Evolutionary conservation across 1,140 invertebrate species (phyloP).

Genomic region (Laodelphax striatellus): DNA sequence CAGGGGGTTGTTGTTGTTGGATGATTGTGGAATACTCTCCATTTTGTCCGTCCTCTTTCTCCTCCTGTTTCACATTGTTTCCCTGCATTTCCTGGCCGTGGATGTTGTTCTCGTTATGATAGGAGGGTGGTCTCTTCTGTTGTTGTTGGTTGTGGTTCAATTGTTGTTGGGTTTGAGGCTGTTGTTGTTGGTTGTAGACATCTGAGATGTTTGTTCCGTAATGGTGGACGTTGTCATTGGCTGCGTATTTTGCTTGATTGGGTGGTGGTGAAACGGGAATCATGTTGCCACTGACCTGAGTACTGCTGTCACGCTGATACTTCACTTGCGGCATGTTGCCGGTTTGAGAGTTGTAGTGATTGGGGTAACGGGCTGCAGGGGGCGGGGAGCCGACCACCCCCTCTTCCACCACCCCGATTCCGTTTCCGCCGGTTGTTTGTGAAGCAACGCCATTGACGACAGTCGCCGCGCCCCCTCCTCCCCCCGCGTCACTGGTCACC

Average conservation of each 20-base stretch:
- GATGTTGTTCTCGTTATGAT: slow-evolving; percentile 11
- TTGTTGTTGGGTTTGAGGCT: neutral
- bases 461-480: slow-evolving; percentile 25
- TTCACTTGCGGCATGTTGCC: slow-evolving; percentile 14
- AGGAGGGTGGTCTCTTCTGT: slow-evolving; percentile 3
- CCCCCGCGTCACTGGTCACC: slow-evolving; percentile 28
- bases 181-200: slow-evolving; percentile 10
- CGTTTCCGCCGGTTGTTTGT: slow-evolving; percentile 8
- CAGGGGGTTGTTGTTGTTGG: slow-evolving; percentile 13
- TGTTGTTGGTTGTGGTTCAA: slow-evolving; percentile 7
- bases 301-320: slow-evolving; percentile 22
- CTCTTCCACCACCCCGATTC: slow-evolving; percentile 31
- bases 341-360: slow-evolving; percentile 15
- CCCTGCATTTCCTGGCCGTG: slow-evolving; percentile 7
- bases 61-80: slow-evolving; percentile 16
- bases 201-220: slow-evolving; percentile 12
- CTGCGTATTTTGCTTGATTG: slow-evolving; percentile 22
- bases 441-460: slow-evolving; percentile 20
- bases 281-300: slow-evolving; percentile 19
- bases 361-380: slow-evolving; percentile 9
- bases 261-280: slow-evolving; percentile 13
- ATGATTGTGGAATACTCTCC: slow-evolving; percentile 12
- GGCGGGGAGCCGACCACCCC: slow-evolving; percentile 13
- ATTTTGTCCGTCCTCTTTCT: slow-evolving; percentile 14
- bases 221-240: slow-evolving; percentile 14